A percentile compares a stretch with the other conserved stretches of the same genome.
Evolutionary conservation across 2,113 vertebrate species (phyloP).

Genomic region (Erythrocercus mccallii): DNA sequence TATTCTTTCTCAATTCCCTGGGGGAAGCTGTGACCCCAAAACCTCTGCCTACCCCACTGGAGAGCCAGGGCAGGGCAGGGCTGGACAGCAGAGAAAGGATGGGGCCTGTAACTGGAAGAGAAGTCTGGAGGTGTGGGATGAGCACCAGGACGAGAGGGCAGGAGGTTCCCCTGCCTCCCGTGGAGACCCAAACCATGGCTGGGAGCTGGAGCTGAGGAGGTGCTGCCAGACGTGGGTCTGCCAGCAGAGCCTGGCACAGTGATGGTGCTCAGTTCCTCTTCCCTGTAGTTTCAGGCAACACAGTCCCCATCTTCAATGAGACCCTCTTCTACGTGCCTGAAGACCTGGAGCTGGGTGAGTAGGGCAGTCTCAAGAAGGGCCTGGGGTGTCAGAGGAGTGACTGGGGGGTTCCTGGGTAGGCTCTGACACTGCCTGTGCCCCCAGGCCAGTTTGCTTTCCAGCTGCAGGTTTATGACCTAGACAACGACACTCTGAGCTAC

Average conservation of each 20-base stretch:
- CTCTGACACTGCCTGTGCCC: not conserved
- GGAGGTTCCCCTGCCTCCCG: not conserved
- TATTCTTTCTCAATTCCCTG: rapidly evolving
- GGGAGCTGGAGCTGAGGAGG: not conserved
- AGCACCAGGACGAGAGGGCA: not conserved
- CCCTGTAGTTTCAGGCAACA: conserved; percentile 43
- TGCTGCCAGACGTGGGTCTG: rapidly evolving
- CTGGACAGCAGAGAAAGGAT: rapidly evolving
- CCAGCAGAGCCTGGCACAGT: rapidly evolving
- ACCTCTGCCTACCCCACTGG: not conserved
- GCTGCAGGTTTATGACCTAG: not conserved
- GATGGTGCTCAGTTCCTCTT: not conserved
- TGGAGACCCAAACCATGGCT: not conserved
- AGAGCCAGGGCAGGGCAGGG: not conserved
- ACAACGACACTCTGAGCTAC: not conserved
- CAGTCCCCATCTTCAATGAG: not conserved
- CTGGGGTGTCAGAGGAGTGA: not conserved
- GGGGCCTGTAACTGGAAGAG: not conserved
- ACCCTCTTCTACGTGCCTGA: not conserved
- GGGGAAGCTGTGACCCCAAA: not conserved
- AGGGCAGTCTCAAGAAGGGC: rapidly evolving
- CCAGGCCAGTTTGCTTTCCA: conserved; percentile 22
- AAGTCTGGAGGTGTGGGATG: not conserved
- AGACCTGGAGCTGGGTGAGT: conserved; percentile 42
- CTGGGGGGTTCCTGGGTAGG: rapidly evolving